Evolutionary conservation across 2,113 vertebrate genomes (phyloP).

Genomic region (Oreochromis spilurus): DNA sequence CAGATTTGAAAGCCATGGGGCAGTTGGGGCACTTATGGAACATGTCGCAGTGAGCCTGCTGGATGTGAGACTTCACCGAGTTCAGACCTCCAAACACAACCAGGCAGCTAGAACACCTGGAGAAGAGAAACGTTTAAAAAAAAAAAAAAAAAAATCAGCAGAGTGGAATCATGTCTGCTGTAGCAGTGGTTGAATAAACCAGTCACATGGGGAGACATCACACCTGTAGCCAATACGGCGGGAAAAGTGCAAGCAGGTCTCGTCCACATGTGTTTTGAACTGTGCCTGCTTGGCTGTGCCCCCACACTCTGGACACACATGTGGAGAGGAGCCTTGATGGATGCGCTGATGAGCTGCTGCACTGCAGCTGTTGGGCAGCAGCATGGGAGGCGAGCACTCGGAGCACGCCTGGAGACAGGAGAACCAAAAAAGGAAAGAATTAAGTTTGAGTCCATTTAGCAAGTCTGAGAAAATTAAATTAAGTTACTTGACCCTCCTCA

Average conservation of each 20-base stretch:
- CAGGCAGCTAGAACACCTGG: conserved; percentile 90
- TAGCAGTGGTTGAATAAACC: not conserved
- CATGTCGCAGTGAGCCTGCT: conserved; percentile 90
- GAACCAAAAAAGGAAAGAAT: not conserved
- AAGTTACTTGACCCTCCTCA: not conserved
- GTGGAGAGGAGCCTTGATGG: conserved; percentile 82
- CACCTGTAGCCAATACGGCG: conserved; percentile 93
- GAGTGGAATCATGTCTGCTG: not conserved
- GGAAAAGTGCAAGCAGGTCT: conserved; percentile 88
- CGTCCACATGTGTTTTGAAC: conserved; percentile 81
- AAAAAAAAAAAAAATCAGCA: not conserved
- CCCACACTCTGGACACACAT: conserved; percentile 91
- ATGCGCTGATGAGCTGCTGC: conserved; percentile 86
- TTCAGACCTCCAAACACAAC: conserved; percentile 92
- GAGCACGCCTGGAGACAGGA: conserved; percentile 74
- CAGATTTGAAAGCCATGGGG: conserved; percentile 96
- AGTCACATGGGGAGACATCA: not conserved
- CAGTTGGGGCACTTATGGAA: conserved; percentile 97
- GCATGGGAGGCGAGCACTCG: conserved; percentile 85
- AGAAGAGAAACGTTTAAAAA: not conserved
- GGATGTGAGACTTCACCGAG: conserved; percentile 94
- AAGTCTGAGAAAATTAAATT: not conserved
- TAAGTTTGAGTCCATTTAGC: not conserved
- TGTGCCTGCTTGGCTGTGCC: conserved; percentile 76
- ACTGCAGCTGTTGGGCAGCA: conserved; percentile 88